Evolutionary conservation across 1,140 invertebrate genomes (phyloP).

Genomic region (Campoletis sonorensis): DNA sequence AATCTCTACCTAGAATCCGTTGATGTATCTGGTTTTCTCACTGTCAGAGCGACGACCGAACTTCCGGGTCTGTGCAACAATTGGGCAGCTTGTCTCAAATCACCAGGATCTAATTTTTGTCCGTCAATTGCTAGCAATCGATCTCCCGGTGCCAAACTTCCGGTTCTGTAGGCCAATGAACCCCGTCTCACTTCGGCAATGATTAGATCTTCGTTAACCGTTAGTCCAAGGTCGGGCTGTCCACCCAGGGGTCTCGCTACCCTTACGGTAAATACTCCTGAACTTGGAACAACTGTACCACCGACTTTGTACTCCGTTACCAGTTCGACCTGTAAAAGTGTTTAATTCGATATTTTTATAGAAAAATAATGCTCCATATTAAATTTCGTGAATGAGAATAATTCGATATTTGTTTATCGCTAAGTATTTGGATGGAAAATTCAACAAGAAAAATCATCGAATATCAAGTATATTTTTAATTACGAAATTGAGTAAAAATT

Average conservation of each 20-base stretch:
- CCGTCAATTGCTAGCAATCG: constrained; percentile 92
- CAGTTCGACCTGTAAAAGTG: constrained; percentile 77
- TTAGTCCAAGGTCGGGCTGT: constrained; percentile 88
- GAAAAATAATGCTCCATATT: too few relatives aligned
- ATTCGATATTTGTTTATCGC: too few relatives aligned
- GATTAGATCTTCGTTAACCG: constrained; percentile 86
- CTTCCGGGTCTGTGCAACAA: constrained; percentile 85
- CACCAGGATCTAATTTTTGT: constrained; percentile 84
- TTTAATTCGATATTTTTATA: constrained; percentile 1
- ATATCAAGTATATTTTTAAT: too few relatives aligned
- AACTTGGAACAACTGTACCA: constrained; percentile 93
- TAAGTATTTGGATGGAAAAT: too few relatives aligned
- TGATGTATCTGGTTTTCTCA: constrained; percentile 79
- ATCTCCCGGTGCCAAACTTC: constrained; percentile 91
- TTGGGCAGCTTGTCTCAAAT: constrained; percentile 85
- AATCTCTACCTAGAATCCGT: constrained; percentile 69
- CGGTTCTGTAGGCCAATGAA: constrained; percentile 92
- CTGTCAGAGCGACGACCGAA: constrained; percentile 85
- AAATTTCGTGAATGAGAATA: too few relatives aligned
- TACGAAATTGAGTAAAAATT: background rate
- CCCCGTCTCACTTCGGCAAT: constrained; percentile 93
- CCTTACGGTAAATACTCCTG: constrained; percentile 93
- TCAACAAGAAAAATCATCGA: background rate
- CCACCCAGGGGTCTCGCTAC: constrained; percentile 84
- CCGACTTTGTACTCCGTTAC: constrained; percentile 94